A percentile compares a stretch with the other conserved stretches of the same genome.
phyloP scores from a whole-genome alignment of 1,140 invertebrate species.

The Brachystomella parvula region DNA sequence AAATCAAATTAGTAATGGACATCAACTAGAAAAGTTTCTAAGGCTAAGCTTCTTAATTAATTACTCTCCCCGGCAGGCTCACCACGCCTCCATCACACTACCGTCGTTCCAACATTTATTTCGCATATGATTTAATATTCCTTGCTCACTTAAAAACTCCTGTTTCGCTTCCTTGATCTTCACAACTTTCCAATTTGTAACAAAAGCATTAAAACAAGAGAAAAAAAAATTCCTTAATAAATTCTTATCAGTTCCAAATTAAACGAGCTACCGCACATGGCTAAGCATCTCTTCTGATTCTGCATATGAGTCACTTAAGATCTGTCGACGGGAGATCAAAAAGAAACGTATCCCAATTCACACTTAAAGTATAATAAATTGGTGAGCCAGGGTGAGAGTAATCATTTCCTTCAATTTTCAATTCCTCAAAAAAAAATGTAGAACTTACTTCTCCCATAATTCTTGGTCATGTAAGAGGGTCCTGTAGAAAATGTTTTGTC shows the following conservation, averaged over 20 bases:
- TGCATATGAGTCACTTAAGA: too few relatives aligned
- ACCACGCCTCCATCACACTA: not conserved
- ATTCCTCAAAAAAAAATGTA: too few relatives aligned
- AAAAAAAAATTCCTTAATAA: not conserved
- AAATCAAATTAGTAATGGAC: constrained; percentile 15
- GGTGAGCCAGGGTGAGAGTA: too few relatives aligned
- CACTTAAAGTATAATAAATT: too few relatives aligned
- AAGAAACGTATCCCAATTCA: too few relatives aligned
- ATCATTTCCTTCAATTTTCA: too few relatives aligned
- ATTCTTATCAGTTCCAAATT: not conserved
- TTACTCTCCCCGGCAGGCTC: too few relatives aligned
- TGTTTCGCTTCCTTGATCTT: constrained; percentile 16
- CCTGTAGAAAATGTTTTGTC: constrained; percentile 37
- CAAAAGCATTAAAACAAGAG: not conserved
- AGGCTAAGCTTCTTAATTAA: too few relatives aligned
- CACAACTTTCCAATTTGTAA: constrained; percentile 33
- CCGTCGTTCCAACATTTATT: not conserved
- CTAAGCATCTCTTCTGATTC: too few relatives aligned
- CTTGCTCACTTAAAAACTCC: not conserved
- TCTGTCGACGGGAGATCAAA: too few relatives aligned
- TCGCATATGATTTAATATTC: not conserved
- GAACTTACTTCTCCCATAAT: constrained; percentile 34
- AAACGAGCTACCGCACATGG: too few relatives aligned
- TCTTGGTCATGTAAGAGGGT: constrained; percentile 31
- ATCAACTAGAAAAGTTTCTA: not conserved